Conservation (phyloP, 2,113 vertebrate genomes). For the Thunnus maccoyii region DNA sequence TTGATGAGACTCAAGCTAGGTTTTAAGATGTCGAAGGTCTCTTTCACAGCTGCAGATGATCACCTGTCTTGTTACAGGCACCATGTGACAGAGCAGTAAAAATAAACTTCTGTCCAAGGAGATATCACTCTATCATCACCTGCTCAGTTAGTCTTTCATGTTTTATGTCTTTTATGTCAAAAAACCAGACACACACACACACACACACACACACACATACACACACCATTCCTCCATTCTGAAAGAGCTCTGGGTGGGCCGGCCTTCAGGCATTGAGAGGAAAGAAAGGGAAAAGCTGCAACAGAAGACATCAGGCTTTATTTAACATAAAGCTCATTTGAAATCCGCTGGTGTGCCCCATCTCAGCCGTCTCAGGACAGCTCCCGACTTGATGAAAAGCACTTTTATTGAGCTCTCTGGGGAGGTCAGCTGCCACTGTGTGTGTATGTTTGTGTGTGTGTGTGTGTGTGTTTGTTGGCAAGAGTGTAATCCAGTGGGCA, state of each 20-base stretch:
- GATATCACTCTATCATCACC: conserved; percentile 42
- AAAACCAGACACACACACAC: conserved; percentile 4
- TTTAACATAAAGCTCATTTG: conserved; percentile 83
- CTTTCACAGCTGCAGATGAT: conserved; percentile 40
- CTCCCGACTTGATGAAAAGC: conserved; percentile 81
- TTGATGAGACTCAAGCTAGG: conserved; percentile 30
- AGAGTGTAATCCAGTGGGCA: conserved; percentile 50
- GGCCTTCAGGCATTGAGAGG: conserved; percentile 51
- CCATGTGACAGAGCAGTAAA: conserved; percentile 38
- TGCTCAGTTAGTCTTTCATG: conserved; percentile 44
- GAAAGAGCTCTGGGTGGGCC: conserved; percentile 62
- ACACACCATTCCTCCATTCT: conserved; percentile 47
- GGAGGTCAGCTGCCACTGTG: conserved; percentile 78
- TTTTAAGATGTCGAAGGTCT: conserved; percentile 44
- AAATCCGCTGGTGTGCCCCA: conserved; percentile 80
- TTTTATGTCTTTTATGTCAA: conserved; percentile 34
- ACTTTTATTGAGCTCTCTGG: conserved; percentile 81
- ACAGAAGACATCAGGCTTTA: conserved; percentile 75
- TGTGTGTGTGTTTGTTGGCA: conserved; percentile 47
- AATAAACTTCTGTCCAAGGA: conserved; percentile 51
- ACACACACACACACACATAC: conserved; percentile 13
- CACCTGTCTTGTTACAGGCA: conserved; percentile 38
- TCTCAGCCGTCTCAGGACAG: conserved; percentile 77
- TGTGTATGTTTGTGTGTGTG: conserved; percentile 36
- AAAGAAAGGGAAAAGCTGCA: conserved; percentile 66